These are phyloP conservation scores for Phocides pigmalion DNA, from an alignment of 1,140 invertebrate genomes.

Conservation along the genomic window DNA sequence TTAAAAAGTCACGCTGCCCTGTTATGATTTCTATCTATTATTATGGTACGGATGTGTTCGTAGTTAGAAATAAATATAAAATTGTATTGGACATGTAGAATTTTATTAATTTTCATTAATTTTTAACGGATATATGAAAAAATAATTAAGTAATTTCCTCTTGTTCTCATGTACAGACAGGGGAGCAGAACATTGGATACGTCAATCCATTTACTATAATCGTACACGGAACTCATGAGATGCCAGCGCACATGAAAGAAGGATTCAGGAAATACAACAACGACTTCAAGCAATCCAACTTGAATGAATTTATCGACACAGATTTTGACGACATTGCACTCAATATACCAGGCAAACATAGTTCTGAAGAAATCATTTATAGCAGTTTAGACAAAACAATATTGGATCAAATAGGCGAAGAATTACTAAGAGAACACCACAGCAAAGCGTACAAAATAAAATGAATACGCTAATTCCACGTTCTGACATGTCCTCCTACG, in stretches of 20 bases:
- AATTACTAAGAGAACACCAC: slow-evolving; percentile 66
- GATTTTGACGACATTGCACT: slow-evolving; percentile 41
- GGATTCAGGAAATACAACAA: slow-evolving; percentile 84
- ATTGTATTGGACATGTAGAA: too few relatives aligned
- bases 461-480: neutral
- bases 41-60: too few relatives aligned
- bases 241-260: slow-evolving; percentile 85
- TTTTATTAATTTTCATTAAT: too few relatives aligned
- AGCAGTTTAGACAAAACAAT: slow-evolving; percentile 52
- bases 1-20: too few relatives aligned
- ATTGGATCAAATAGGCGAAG: slow-evolving; percentile 62
- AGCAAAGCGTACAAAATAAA: slow-evolving; percentile 39
- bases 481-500: neutral
- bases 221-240: slow-evolving; percentile 88
- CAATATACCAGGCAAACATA: slow-evolving; percentile 53
- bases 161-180: slow-evolving; percentile 59
- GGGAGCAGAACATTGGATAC: slow-evolving; percentile 81
- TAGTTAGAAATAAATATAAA: too few relatives aligned
- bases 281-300: slow-evolving; percentile 74
- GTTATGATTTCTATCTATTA: too few relatives aligned
- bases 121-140: too few relatives aligned
- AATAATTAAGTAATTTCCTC: too few relatives aligned
- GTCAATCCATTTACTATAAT: slow-evolving; percentile 85
- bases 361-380: slow-evolving; percentile 36
- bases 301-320: slow-evolving; percentile 44